These are phyloP conservation scores for Aphrophora alni DNA, from an alignment of 2,888 invertebrate genomes.

Conservation along the genomic window DNA sequence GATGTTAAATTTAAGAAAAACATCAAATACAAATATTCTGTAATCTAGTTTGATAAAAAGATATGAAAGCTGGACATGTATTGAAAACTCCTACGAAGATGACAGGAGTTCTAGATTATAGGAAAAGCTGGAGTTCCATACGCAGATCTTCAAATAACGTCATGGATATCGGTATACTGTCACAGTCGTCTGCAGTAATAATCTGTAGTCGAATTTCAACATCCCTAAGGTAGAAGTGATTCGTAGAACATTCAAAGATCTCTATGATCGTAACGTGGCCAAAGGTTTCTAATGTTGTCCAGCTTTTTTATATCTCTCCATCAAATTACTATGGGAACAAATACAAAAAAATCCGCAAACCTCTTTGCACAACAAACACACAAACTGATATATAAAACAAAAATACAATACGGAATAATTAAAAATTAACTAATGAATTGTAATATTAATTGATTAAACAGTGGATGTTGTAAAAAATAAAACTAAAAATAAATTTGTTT, in stretches of 20 bases:
- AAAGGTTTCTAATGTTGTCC: neutral
- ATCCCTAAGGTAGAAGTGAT: neutral
- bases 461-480: neutral
- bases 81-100: neutral
- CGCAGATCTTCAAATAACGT: neutral
- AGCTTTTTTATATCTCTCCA: constrained; percentile 3
- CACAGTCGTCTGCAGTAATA: neutral
- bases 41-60: neutral
- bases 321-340: neutral
- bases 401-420: neutral
- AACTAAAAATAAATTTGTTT: neutral
- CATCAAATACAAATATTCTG: neutral
- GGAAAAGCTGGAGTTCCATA: no score
- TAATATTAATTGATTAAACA: neutral
- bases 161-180: no score
- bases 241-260: neutral
- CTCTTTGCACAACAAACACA: neutral
- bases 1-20: no score
- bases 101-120: neutral
- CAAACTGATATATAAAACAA: neutral
- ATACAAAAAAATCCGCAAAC: neutral
- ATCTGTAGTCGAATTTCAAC: neutral
- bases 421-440: neutral
- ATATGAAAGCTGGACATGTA: neutral
- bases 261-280: neutral